Conservation (phyloP, 2,113 vertebrate genomes). For the Phylloscopus trochiloides region DNA sequence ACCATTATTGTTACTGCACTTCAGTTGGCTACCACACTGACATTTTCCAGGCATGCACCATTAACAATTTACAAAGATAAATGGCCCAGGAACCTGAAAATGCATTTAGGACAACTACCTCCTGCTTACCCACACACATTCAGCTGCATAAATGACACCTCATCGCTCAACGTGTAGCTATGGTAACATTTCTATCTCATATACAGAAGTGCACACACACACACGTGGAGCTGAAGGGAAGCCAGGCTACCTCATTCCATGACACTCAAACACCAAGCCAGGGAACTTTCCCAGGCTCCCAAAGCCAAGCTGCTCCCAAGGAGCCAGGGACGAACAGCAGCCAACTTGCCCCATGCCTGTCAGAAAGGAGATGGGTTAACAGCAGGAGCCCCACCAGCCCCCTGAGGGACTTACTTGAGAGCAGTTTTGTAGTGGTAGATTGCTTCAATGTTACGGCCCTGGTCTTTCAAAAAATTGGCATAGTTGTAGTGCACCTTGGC, state of each 20-base stretch:
- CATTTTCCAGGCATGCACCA: slow-evolving; percentile 19
- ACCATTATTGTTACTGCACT: slow-evolving; percentile 37
- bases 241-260: background rate
- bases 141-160: background rate
- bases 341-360: fast-evolving
- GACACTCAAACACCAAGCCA: background rate
- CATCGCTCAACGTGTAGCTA: background rate
- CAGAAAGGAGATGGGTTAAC: background rate
- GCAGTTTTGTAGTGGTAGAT: slow-evolving; percentile 92
- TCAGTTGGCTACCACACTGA: background rate
- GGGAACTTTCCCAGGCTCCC: background rate
- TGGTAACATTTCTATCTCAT: slow-evolving; percentile 24
- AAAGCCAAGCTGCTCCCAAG: background rate
- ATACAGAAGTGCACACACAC: background rate
- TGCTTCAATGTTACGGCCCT: slow-evolving; percentile 83
- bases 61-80: slow-evolving; percentile 46
- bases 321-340: background rate
- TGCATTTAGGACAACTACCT: slow-evolving; percentile 46
- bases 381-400: background rate
- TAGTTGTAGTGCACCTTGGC: slow-evolving; percentile 99
- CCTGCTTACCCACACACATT: background rate
- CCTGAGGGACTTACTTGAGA: slow-evolving; percentile 73
- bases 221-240: background rate
- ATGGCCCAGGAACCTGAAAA: slow-evolving; percentile 20
- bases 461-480: slow-evolving; percentile 96